Evolutionary conservation across 37 sponge, comb jelly and placozoan genomes (phyloP).

Genomic region (Oscarella lobularis): DNA sequence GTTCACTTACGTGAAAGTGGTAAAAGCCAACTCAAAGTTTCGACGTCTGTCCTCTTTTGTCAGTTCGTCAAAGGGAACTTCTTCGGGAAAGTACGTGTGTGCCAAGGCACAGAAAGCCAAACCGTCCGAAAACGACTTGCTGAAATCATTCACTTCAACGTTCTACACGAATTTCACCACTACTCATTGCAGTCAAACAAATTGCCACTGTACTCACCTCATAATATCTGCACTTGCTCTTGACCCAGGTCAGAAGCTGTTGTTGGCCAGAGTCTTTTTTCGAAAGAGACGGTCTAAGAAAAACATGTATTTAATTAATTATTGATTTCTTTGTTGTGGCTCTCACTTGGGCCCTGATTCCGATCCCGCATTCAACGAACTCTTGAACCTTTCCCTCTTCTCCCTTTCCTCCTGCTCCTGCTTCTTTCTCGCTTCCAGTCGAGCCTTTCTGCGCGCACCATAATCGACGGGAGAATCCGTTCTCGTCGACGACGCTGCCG

Average conservation of each 20-base stretch:
- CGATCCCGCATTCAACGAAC: background rate
- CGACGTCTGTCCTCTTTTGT: background rate
- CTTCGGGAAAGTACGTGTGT: background rate
- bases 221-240: background rate
- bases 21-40: background rate
- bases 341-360: background rate
- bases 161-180: background rate
- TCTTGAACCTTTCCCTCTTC: background rate
- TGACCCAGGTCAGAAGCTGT: background rate
- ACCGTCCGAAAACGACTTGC: background rate
- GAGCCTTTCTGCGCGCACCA: background rate
- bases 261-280: background rate
- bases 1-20: background rate
- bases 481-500: background rate
- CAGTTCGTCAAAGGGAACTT: background rate
- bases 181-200: no score
- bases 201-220: background rate
- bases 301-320: background rate
- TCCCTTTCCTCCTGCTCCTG: background rate
- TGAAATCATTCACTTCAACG: background rate
- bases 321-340: background rate
- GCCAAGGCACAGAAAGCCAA: slow-evolving; percentile 1
- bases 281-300: no score
- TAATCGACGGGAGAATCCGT: background rate
- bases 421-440: background rate